These are phyloP conservation scores for Agrilus mali DNA, from an alignment of 2,888 invertebrate genomes.

Conservation along the genomic window DNA sequence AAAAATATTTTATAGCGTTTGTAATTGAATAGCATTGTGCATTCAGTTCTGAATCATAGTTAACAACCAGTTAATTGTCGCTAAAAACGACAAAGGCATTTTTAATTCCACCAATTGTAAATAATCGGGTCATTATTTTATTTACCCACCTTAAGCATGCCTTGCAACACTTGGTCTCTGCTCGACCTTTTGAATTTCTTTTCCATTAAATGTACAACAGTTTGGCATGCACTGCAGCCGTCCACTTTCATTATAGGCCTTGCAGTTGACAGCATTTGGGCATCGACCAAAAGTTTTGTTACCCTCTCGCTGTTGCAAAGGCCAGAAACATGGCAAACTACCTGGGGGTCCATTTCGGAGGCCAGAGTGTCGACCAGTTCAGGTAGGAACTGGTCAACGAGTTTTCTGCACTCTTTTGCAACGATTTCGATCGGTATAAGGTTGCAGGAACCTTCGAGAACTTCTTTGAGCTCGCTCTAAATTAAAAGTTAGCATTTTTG, in stretches of 20 bases:
- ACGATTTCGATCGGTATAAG: constrained; percentile 64
- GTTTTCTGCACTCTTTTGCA: constrained; percentile 59
- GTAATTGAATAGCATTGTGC: too few species aligned
- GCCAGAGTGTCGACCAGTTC: constrained; percentile 77
- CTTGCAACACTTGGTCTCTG: constrained; percentile 44
- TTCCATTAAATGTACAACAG: constrained; percentile 39
- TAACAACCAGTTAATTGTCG: too few species aligned
- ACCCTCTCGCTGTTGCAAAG: constrained; percentile 69
- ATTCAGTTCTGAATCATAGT: too few species aligned
- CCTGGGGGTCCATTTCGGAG: constrained; percentile 83
- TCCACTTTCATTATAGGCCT: constrained; percentile 8
- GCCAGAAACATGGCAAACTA: constrained; percentile 78
- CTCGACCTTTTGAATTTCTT: constrained; percentile 40
- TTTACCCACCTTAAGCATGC: constrained; percentile 37
- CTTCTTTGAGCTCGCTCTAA: constrained; percentile 68
- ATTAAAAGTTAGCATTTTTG: constrained; percentile 12
- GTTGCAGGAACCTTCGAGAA: constrained; percentile 79
- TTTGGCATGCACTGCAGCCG: constrained; percentile 38
- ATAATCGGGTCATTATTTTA: too few species aligned
- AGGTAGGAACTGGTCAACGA: constrained; percentile 77
- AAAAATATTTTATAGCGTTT: too few species aligned
- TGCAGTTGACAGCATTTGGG: constrained; percentile 8
- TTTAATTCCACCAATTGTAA: too few species aligned
- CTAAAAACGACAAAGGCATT: too few species aligned
- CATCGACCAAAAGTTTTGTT: constrained; percentile 47